These are phyloP conservation scores for Campylomormyrus tamandua DNA, from an alignment of 2,113 vertebrate genomes.

Conservation along the genomic window DNA sequence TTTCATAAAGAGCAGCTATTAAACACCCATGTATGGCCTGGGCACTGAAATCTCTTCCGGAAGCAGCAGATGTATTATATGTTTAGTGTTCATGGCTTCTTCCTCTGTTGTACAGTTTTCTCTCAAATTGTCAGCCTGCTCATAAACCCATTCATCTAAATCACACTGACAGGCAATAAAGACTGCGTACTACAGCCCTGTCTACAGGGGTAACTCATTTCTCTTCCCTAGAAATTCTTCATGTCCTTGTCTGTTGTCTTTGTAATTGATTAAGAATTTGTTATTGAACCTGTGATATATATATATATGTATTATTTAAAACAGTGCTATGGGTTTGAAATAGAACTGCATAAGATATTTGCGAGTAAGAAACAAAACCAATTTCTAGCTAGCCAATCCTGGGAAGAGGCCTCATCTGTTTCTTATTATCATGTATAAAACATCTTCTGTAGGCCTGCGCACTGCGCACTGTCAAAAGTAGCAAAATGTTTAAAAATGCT, in stretches of 20 bases:
- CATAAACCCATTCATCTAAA: not conserved
- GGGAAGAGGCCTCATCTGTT: not conserved
- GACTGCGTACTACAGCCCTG: not conserved
- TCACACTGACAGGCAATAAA: not conserved
- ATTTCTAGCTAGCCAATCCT: not conserved
- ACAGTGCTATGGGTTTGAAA: not conserved
- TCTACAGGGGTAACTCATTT: not conserved
- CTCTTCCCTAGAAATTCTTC: not conserved
- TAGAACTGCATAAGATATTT: not conserved
- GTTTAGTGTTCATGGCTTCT: not conserved
- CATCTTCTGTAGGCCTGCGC: not conserved
- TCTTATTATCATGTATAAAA: not conserved
- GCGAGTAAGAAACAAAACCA: not conserved
- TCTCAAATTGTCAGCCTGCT: slow-evolving; percentile 2
- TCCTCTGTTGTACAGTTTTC: not conserved
- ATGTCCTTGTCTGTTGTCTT: not conserved
- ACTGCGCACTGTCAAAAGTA: not conserved
- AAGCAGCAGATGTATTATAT: not conserved
- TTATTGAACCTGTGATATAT: not conserved
- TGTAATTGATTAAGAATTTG: not conserved
- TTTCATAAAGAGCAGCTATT: not conserved
- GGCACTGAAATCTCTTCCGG: not conserved
- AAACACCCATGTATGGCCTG: not conserved
- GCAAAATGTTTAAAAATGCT: not conserved
- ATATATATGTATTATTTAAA: not conserved